Base-by-base conservation (phyloP, 2,888 invertebrate species). In the Alloplasta piceator region DNA sequence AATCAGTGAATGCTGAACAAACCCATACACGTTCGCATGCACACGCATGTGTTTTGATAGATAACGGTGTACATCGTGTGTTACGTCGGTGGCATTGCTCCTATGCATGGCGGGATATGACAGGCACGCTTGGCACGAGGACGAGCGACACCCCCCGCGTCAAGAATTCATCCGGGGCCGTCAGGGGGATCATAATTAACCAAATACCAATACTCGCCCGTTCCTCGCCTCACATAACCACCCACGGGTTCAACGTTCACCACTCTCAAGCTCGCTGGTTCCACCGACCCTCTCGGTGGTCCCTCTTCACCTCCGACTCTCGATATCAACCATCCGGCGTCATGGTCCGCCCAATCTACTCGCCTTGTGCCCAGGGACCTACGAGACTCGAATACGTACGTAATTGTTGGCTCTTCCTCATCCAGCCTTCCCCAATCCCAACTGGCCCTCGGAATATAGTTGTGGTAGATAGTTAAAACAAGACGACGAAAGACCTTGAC, bases 201-300 rank as follows among this genome's bases (percentile, higher is more conserved):
- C 89, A 88, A 91, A 91, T 91, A 91, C 91, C 91, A 90, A 91
- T 91, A 91, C 88, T 90, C 90, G 86, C 88, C 90, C 87, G 85
- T 86, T 87, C 83, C 82, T 86, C 87, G 72, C 52, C 76, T 74
- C 63, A 55, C 73, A 77, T 78, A 71, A 10, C 50, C 63, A 60
- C 72, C 60, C 78, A 9, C 56, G 61, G 41, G 61, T 39, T 72
- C 79, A 52, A 78, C 80, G 83, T 70, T 83, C 82, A 72, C 78
- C 75, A 78, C 80, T 83, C 78, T 75, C 63, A 72, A 58, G 64
- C 48, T 68, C 68, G 55, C 71, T 58, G 48, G 64, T 58, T 26
- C 26, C 26, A 61, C 56, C 83, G 80, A 81, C 77, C 77, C 74
- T 82, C 79, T 67, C 79, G 60, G 26, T 73, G 43, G 56, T 81